Percentiles rank a stretch among this genome's conserved stretches.
These are phyloP conservation scores for Cossypha polioptera DNA, from an alignment of 2,797 vertebrate species.

Conservation along the genomic window DNA sequence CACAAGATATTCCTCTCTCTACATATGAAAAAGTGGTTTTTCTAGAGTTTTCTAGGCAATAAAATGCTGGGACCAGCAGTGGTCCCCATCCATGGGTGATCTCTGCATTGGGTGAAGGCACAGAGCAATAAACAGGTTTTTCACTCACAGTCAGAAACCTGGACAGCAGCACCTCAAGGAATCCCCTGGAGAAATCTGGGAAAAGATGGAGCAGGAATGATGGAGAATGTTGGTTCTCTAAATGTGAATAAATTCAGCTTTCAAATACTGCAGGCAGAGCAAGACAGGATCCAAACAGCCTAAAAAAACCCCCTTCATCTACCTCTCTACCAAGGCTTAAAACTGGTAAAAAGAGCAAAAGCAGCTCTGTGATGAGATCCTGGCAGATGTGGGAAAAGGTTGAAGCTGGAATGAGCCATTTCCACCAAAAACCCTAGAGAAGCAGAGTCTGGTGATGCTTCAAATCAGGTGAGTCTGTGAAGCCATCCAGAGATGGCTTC, in stretches of 20 bases:
- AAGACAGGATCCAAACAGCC: background rate
- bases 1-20: background rate
- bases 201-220: background rate
- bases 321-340: background rate
- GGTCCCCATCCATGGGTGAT: background rate
- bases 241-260: accelerated
- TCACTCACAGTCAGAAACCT: background rate
- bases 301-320: background rate
- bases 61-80: background rate
- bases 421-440: accelerated
- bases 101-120: accelerated
- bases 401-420: background rate
- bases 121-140: accelerated
- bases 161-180: background rate
- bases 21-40: accelerated
- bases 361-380: background rate
- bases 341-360: background rate
- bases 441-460: background rate
- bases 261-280: background rate
- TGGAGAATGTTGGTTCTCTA: accelerated
- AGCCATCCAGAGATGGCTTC: background rate
- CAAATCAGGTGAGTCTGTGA: accelerated
- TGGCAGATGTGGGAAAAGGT: background rate
- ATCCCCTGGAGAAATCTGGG: accelerated
- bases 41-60: background rate